These are phyloP conservation scores for Cryptocephalus moraei DNA, from an alignment of 2,888 invertebrate genomes.

Conservation along the genomic window DNA sequence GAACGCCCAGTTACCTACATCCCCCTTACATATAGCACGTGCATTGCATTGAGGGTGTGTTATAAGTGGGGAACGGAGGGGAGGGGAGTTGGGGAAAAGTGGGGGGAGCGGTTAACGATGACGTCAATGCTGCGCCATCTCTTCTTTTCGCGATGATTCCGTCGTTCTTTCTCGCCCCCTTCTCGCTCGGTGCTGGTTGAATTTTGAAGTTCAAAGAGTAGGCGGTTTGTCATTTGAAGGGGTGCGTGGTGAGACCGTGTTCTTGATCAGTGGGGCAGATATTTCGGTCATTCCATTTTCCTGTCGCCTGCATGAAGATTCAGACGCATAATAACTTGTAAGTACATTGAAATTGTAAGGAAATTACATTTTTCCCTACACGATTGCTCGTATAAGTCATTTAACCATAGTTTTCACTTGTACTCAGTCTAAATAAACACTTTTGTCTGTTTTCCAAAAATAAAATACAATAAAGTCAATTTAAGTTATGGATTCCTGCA, in stretches of 20 bases:
- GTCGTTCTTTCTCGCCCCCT: neutral
- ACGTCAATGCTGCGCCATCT: neutral
- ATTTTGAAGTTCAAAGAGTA: neutral
- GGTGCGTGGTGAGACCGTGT: neutral
- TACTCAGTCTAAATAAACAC: too few relatives aligned
- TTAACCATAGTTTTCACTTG: too few relatives aligned
- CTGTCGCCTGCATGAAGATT: neutral
- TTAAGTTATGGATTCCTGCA: too few relatives aligned
- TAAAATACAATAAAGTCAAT: too few relatives aligned
- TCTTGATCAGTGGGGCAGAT: neutral
- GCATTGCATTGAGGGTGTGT: neutral
- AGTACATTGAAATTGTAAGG: neutral
- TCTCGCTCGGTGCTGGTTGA: neutral
- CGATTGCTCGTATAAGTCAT: too few relatives aligned
- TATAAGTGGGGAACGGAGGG: neutral
- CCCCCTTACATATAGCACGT: neutral
- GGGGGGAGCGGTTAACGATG: neutral
- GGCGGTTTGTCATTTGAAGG: neutral
- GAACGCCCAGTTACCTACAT: neutral
- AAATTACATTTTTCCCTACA: too few relatives aligned
- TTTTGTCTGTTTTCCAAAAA: too few relatives aligned
- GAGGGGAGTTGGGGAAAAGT: neutral
- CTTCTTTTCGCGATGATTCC: neutral
- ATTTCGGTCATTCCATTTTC: neutral
- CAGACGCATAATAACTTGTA: neutral